A percentile compares a stretch with the other conserved stretches of the same genome.
Evolutionary conservation across 2,797 vertebrate species (phyloP).

Genomic region (Fringilla coelebs): DNA sequence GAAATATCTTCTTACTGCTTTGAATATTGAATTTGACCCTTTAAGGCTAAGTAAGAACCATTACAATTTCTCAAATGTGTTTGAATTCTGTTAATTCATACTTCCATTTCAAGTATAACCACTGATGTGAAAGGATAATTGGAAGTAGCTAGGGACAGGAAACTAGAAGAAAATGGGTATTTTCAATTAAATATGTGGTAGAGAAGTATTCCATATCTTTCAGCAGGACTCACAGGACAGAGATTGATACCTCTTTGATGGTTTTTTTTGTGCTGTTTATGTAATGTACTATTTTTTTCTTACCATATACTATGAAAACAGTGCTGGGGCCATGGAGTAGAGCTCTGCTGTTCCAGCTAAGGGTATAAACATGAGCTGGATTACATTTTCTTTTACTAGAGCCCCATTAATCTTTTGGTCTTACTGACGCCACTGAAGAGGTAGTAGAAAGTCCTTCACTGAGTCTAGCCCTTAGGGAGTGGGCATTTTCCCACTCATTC

Average conservation of each 20-base stretch:
- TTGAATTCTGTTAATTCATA: not conserved
- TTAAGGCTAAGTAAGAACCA: not conserved
- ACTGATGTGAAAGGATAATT: not conserved
- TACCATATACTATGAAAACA: not conserved
- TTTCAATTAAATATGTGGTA: not conserved
- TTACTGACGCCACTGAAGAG: not conserved
- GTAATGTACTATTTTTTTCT: not conserved
- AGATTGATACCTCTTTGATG: not conserved
- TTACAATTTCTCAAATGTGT: not conserved
- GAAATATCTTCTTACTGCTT: not conserved
- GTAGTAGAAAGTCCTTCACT: not conserved
- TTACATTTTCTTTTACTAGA: not conserved
- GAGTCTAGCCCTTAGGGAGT: not conserved
- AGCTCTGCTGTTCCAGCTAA: not conserved
- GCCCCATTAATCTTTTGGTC: not conserved
- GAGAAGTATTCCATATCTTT: not conserved
- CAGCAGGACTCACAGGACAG: not conserved
- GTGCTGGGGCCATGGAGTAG: not conserved
- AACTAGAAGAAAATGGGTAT: not conserved
- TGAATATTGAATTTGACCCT: not conserved
- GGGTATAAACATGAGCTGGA: not conserved
- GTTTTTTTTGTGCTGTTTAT: not conserved
- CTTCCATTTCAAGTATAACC: not conserved
- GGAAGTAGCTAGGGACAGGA: not conserved
- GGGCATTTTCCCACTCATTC: not conserved